Percentiles rank a stretch among this genome's conserved stretches.
These are phyloP conservation scores for Liposcelis brunnea DNA, from an alignment of 2,888 invertebrate genomes.

Conservation along the genomic window DNA sequence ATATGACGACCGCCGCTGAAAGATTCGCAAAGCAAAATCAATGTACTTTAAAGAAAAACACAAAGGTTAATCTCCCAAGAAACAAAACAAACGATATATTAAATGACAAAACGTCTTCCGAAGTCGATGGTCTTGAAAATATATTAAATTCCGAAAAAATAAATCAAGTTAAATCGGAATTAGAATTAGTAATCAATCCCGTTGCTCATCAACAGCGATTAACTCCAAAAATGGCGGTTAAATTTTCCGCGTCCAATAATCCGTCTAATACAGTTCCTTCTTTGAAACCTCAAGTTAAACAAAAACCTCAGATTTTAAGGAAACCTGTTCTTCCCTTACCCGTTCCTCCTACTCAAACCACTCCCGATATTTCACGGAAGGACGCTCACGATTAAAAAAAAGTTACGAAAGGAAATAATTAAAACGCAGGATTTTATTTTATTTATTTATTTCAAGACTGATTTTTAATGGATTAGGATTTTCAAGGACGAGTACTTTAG, in stretches of 20 bases:
- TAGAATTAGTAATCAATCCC: conserved; percentile 6
- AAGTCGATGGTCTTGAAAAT: neutral
- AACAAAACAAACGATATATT: neutral
- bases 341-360: conserved; percentile 1
- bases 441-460: too few relatives aligned
- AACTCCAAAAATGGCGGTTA: conserved; percentile 9
- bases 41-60: conserved; percentile 56
- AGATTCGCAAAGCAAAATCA: conserved; percentile 63
- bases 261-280: conserved; percentile 34
- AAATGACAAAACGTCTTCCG: conserved; percentile 5
- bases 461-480: too few relatives aligned
- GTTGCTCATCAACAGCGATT: conserved; percentile 12
- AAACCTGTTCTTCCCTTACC: conserved; percentile 36
- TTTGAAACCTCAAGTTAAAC: conserved; percentile 56
- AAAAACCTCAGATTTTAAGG: conserved; percentile 64
- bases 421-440: too few relatives aligned
- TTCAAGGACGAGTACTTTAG: too few relatives aligned
- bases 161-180: conserved; percentile 1
- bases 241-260: conserved; percentile 13
- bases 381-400: conserved; percentile 3
- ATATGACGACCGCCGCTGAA: conserved; percentile 57
- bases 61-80: conserved; percentile 23
- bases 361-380: conserved; percentile 2
- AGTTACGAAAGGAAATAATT: too few relatives aligned
- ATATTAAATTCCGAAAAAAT: conserved; percentile 1